Percentiles rank a stretch among this genome's conserved stretches.
These are phyloP conservation scores for Amaurobius ferox DNA, from an alignment of 2,888 invertebrate genomes.

Conservation along the genomic window DNA sequence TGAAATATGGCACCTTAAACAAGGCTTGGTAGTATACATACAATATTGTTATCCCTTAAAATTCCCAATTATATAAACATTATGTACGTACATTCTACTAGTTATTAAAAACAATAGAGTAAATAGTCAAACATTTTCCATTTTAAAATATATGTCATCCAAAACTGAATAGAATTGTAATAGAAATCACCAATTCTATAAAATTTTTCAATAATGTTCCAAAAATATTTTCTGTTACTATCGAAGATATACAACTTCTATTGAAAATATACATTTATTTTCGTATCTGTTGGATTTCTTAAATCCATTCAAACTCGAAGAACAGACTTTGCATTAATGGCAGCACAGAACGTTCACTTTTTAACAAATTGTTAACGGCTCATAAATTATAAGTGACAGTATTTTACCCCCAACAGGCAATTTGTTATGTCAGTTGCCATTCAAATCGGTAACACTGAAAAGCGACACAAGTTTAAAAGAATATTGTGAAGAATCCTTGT, in stretches of 20 bases:
- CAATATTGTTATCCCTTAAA: too few relatives aligned
- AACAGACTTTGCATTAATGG: neutral
- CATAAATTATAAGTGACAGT: slow-evolving; percentile 8
- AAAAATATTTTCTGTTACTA: neutral
- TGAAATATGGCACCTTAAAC: too few relatives aligned
- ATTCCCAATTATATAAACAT: too few relatives aligned
- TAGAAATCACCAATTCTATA: too few relatives aligned
- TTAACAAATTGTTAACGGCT: slow-evolving; percentile 14
- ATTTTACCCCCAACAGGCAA: neutral
- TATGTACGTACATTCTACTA: too few relatives aligned
- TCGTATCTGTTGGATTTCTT: neutral
- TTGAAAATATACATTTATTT: neutral
- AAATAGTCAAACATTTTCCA: too few relatives aligned
- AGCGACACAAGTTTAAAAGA: neutral
- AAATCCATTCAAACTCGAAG: neutral
- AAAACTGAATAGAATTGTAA: too few relatives aligned
- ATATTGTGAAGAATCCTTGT: too few relatives aligned
- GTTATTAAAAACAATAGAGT: too few relatives aligned
- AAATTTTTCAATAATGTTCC: too few relatives aligned
- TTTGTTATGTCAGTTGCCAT: neutral
- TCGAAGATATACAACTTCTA: neutral
- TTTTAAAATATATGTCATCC: too few relatives aligned
- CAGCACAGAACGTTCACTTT: neutral
- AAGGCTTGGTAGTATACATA: too few relatives aligned
- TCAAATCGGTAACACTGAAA: neutral